A percentile compares a stretch with the other conserved stretches of the same genome.
These are phyloP conservation scores for Molossus alvarezi DNA, from an alignment of 2,797 vertebrate species.

Conservation along the genomic window DNA sequence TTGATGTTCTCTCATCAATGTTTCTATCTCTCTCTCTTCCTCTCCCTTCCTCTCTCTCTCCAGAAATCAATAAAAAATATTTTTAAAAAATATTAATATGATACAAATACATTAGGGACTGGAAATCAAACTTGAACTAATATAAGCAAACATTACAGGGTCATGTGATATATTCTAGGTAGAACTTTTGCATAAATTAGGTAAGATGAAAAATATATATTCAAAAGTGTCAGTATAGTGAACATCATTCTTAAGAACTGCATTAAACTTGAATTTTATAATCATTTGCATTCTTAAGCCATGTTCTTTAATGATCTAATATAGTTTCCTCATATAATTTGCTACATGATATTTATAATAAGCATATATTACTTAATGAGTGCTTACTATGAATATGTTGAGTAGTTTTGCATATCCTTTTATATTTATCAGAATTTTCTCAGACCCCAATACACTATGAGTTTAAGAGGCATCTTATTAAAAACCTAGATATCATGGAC, in stretches of 20 bases:
- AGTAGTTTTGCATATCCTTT: conserved; percentile 48
- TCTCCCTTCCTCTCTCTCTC: no score
- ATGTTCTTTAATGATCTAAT: background rate
- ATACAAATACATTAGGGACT: background rate
- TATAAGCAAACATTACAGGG: conserved; percentile 30
- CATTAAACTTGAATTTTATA: conserved; percentile 40
- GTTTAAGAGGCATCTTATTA: conserved; percentile 27
- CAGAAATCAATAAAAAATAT: no score
- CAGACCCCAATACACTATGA: background rate
- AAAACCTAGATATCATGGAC: background rate
- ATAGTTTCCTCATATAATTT: conserved; percentile 20
- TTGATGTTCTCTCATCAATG: no score
- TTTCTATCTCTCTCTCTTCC: no score
- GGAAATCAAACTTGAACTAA: conserved; percentile 37
- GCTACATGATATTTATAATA: background rate
- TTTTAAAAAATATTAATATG: background rate
- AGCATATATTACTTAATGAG: background rate
- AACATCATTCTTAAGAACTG: background rate
- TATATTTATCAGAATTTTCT: conserved; percentile 18
- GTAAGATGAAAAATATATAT: background rate
- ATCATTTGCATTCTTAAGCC: conserved; percentile 12
- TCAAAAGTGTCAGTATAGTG: background rate
- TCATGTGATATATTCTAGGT: background rate
- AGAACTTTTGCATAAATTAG: conserved; percentile 46
- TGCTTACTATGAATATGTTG: background rate